Evolutionary conservation across 92 coral and sea anemone genomes (phyloP).

Genomic region (Epizoanthus rinbou): DNA sequence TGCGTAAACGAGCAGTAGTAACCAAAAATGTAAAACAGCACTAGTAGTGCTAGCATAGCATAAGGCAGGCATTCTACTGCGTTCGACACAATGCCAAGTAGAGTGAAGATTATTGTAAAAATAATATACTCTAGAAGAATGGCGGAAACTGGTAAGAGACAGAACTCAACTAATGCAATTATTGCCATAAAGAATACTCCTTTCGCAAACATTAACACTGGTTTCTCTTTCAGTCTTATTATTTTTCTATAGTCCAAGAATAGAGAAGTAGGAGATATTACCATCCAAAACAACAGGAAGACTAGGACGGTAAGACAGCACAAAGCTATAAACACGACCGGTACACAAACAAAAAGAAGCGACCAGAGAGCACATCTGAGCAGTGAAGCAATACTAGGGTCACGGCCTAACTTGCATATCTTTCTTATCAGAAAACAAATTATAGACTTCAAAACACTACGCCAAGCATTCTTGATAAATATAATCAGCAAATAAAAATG

Average conservation of each 20-base stretch:
- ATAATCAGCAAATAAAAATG: neutral
- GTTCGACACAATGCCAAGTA: neutral
- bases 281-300: too few relatives aligned
- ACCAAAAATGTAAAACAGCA: conserved; percentile 26
- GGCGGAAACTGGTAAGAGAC: too few relatives aligned
- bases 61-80: neutral
- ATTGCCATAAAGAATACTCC: neutral
- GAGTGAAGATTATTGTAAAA: neutral
- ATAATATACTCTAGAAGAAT: neutral
- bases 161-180: neutral
- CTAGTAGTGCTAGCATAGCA: neutral
- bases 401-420: neutral
- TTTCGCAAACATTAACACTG: neutral
- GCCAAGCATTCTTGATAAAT: neutral
- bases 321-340: too few relatives aligned
- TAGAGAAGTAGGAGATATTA: too few relatives aligned
- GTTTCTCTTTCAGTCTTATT: too few relatives aligned
- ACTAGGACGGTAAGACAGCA: too few relatives aligned
- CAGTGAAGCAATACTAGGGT: too few relatives aligned
- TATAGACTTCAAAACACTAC: neutral
- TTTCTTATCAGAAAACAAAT: neutral
- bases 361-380: too few relatives aligned
- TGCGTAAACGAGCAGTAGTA: conserved; percentile 38
- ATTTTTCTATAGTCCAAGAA: too few relatives aligned
- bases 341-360: too few relatives aligned